phyloP scores from a whole-genome alignment of 2,113 vertebrate genomes.

The Megaptera novaeangliae region DNA sequence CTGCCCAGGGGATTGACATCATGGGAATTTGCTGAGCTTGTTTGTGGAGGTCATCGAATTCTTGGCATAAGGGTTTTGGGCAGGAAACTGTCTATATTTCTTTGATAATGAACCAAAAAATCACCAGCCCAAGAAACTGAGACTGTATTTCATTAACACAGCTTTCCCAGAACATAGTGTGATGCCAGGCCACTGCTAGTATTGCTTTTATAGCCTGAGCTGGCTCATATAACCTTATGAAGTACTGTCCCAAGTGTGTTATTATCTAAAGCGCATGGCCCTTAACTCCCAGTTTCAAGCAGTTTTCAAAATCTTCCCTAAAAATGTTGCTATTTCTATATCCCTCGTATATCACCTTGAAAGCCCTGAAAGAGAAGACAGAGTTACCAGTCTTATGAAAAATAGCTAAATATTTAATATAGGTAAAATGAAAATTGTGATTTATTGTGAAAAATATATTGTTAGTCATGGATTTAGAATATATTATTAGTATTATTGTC shows the following conservation, averaged over 20 bases:
- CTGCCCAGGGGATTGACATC: conserved; percentile 44
- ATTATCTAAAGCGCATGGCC: not conserved
- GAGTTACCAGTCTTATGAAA: not conserved
- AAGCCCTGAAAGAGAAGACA: not conserved
- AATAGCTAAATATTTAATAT: not conserved
- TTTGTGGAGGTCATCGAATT: conserved; percentile 50
- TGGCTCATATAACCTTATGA: not conserved
- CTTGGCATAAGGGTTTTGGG: not conserved
- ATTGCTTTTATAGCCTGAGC: not conserved
- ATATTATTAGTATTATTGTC: not conserved
- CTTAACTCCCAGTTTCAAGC: not conserved
- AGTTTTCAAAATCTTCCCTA: not conserved
- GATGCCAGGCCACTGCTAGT: conserved; percentile 29
- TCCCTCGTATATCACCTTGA: not conserved
- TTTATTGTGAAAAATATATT: not conserved
- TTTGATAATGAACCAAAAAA: conserved; percentile 61
- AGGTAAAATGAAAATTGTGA: not conserved
- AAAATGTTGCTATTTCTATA: conserved; percentile 1
- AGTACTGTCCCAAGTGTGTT: not conserved
- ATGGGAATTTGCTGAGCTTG: conserved; percentile 37
- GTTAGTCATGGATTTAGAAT: not conserved
- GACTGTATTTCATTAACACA: conserved; percentile 50
- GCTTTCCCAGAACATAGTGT: conserved; percentile 47
- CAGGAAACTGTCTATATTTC: conserved; percentile 48
- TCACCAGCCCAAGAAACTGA: conserved; percentile 34